phyloP scores from a whole-genome alignment of 2,888 invertebrate species.

The Drosophila prostipennis region DNA sequence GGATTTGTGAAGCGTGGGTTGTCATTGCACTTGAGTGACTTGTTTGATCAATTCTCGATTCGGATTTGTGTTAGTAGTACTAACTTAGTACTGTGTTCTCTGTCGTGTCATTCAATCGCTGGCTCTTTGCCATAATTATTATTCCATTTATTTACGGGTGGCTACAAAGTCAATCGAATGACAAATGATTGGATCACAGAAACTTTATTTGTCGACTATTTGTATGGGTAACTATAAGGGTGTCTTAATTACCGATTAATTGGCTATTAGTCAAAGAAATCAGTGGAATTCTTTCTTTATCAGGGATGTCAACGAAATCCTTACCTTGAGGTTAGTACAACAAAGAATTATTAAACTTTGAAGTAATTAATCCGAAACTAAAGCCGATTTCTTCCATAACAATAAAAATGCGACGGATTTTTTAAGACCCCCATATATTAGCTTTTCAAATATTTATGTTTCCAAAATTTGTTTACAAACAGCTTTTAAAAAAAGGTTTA shows the following conservation, averaged over 20 bases:
- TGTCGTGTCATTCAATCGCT: slow-evolving; percentile 46
- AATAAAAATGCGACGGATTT: too few species aligned
- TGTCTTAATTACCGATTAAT: slow-evolving; percentile 18
- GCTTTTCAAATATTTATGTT: neutral
- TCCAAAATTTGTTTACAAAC: too few species aligned
- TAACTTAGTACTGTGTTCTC: slow-evolving; percentile 15
- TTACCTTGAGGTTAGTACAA: too few species aligned
- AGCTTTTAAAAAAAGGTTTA: too few species aligned
- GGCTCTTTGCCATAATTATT: slow-evolving; percentile 39
- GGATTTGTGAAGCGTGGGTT: slow-evolving; percentile 53
- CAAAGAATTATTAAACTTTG: too few species aligned
- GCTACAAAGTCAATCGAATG: slow-evolving; percentile 20
- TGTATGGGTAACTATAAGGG: neutral
- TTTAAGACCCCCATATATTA: too few species aligned
- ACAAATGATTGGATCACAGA: slow-evolving; percentile 16
- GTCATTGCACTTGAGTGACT: slow-evolving; percentile 73
- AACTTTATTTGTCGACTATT: neutral
- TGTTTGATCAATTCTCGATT: slow-evolving; percentile 74
- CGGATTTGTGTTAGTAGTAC: slow-evolving; percentile 44
- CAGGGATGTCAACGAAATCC: neutral
- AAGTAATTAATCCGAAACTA: too few species aligned
- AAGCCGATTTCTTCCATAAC: too few species aligned
- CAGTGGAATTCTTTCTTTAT: neutral
- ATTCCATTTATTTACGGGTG: slow-evolving; percentile 27
- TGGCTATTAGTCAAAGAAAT: neutral